Percentiles rank a stretch among this genome's conserved stretches.
These are phyloP conservation scores for Sepiola atlantica DNA, from an alignment of 2,888 invertebrate genomes.

Conservation along the genomic window DNA sequence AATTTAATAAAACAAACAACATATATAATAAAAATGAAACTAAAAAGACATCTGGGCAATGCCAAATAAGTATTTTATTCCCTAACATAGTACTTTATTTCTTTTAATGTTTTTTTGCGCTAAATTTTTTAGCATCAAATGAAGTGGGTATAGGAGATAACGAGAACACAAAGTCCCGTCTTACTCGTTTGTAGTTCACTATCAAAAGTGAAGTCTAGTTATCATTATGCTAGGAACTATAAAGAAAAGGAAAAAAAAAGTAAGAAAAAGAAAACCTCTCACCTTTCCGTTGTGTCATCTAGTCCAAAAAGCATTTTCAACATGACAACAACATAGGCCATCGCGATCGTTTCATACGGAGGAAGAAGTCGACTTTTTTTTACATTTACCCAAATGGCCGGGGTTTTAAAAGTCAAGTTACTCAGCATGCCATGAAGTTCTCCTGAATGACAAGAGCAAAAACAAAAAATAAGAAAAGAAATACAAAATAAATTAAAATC, in stretches of 20 bases:
- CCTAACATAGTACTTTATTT: no score
- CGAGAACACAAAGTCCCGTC: neutral
- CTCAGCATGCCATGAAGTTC: constrained; percentile 53
- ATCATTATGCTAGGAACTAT: constrained; percentile 52
- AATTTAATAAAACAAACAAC: no score
- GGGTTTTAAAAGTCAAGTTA: constrained; percentile 46
- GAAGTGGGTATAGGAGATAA: no score
- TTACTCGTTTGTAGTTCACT: neutral
- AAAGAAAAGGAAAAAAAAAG: neutral
- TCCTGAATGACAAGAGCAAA: constrained; percentile 50
- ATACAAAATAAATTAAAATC: neutral
- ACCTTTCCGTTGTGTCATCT: constrained; percentile 65
- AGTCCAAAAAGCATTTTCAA: constrained; percentile 64
- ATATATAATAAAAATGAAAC: no score
- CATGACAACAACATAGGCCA: constrained; percentile 62
- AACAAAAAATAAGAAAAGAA: neutral
- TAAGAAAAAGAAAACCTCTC: neutral
- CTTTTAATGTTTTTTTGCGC: no score
- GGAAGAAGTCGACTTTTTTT: constrained; percentile 46
- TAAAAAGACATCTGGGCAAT: no score
- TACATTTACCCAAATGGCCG: neutral
- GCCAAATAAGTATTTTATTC: no score
- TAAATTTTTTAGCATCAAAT: no score
- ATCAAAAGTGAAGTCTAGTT: constrained; percentile 47
- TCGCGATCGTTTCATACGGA: constrained; percentile 58